Conservation (phyloP, 37 sponge, comb jelly and placozoan species). For the Lycopodina hypogea region DNA sequence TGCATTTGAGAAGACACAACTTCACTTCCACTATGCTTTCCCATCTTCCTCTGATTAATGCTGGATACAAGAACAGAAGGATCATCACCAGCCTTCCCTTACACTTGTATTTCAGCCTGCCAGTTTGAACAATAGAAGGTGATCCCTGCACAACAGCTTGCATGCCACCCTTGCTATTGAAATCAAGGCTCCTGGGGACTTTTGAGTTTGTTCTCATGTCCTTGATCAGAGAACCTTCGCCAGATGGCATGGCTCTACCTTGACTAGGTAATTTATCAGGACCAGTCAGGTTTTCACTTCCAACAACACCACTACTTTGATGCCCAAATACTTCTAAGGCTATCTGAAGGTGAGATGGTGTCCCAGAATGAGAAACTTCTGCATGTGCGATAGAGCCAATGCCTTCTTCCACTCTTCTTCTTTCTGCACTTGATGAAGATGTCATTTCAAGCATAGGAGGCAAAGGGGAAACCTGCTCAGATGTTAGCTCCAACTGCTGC, state of each 20-base stretch:
- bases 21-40: neutral
- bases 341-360: slow-evolving; percentile 47
- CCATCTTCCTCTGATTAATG: slow-evolving; percentile 39
- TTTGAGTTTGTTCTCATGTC: slow-evolving; percentile 16
- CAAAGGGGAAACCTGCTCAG: slow-evolving; percentile 32
- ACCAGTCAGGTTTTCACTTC: neutral
- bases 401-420: neutral
- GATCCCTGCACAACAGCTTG: slow-evolving; percentile 8
- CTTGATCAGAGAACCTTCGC: slow-evolving; percentile 22
- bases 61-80: slow-evolving; percentile 30
- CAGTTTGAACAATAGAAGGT: neutral
- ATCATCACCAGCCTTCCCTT: slow-evolving; percentile 36
- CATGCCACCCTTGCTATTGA: slow-evolving; percentile 1
- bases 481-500: neutral
- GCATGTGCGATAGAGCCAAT: neutral
- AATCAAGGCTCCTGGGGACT: slow-evolving; percentile 14
- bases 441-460: slow-evolving; percentile 56
- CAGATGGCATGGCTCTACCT: slow-evolving; percentile 6
- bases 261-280: neutral
- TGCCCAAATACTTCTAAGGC: slow-evolving; percentile 29
- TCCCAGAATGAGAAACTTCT: slow-evolving; percentile 48
- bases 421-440: neutral
- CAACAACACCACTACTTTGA: neutral
- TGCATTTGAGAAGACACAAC: neutral
- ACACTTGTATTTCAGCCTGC: neutral